Base-by-base conservation (phyloP, 1,140 invertebrate species). In the Euwallacea fornicatus region DNA sequence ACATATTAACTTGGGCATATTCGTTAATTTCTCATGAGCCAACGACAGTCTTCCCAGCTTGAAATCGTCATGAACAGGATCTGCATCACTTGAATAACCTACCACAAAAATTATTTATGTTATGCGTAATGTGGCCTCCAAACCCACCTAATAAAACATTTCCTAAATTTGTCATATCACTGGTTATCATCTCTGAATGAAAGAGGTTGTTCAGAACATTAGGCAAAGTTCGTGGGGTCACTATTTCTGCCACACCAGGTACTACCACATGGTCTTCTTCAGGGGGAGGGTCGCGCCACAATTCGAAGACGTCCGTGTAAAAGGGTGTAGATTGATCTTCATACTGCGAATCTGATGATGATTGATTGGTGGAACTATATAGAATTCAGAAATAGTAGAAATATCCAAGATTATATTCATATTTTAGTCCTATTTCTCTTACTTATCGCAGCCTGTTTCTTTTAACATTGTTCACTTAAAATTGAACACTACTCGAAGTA, bases 21-120 rank as follows among this genome's bases (percentile, higher is more conserved):
- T 81, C 71, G 83, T 82, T 6, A 89, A 77, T 44, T 80, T 82
- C 80, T 88, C 86, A 78, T 88, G 87, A 0, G 86, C 86, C 33
- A 88, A 75, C 7, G 85, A 87, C 42, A 88, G 76, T 73, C 84
- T 81, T 41, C 66, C 79, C 13, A 78, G 62, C 76, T 16, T 82
- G 75, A 65, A 82, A 42, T 85, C 84, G 8, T 82, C 82, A 61
- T 82, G 80, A 43, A 78, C 79, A 42, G 42, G 70, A 77, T 72
- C 82, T 55, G 47, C 10, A 11, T 68, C 69, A 47, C n/a, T 42
- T 6, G 61, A 15, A 53, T 64, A 61, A 13, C 65, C 65, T 72
- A 46, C 4, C 58, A 67, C 21, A 33, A 33, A 33, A 33, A 33
- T 2, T 1, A 33, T 33, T 33, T 33, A 2, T 33, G 1, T 33